A percentile compares a stretch with the other conserved stretches of the same genome.
Evolutionary conservation across 1,140 invertebrate species (phyloP).

Genomic region (Nomia melanderi): DNA sequence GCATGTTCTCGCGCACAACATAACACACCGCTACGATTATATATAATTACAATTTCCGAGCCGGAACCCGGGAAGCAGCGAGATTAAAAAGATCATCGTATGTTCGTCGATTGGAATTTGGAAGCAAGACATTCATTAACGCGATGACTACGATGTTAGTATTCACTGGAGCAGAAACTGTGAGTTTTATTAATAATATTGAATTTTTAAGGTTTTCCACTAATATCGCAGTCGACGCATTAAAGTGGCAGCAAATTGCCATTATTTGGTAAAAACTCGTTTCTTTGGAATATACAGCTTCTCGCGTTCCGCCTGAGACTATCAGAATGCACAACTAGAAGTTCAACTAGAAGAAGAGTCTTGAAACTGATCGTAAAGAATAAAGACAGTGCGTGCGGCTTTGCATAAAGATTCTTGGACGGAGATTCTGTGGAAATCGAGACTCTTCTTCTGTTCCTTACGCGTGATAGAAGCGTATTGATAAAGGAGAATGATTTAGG

Average conservation of each 20-base stretch:
- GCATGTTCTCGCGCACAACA: too few relatives aligned
- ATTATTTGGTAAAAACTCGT: too few relatives aligned
- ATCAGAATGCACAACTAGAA: neutral
- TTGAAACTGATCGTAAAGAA: neutral
- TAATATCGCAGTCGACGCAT: too few relatives aligned
- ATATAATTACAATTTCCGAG: neutral
- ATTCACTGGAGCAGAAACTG: too few relatives aligned
- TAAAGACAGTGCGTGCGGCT: neutral
- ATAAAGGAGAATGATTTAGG: neutral
- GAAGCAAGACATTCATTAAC: too few relatives aligned
- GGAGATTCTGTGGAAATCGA: neutral
- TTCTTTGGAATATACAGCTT: neutral
- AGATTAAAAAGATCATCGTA: too few relatives aligned
- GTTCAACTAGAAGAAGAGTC: conserved; percentile 12
- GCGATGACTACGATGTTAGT: too few relatives aligned
- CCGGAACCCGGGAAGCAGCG: neutral
- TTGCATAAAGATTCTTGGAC: neutral
- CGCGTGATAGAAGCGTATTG: neutral
- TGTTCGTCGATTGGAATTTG: too few relatives aligned
- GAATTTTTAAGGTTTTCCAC: too few relatives aligned
- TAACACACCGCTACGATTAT: neutral
- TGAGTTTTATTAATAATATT: too few relatives aligned
- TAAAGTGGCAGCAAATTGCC: too few relatives aligned
- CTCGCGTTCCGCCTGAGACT: neutral
- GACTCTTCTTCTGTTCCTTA: conserved; percentile 7